A percentile compares a stretch with the other conserved stretches of the same genome.
Evolutionary conservation across 1,140 invertebrate genomes (phyloP).

Genomic region (Tribolium madens): DNA sequence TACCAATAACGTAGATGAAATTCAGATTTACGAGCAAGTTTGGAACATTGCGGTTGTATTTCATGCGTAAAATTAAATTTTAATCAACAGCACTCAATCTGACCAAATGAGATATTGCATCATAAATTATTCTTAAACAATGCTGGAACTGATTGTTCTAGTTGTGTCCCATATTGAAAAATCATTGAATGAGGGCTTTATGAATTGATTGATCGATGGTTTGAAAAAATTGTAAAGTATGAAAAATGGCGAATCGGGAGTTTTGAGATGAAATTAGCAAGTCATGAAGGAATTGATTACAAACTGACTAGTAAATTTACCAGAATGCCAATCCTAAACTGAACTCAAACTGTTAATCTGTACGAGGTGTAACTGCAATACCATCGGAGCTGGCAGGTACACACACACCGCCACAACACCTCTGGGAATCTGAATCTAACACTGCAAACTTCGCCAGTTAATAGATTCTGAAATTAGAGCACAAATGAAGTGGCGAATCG

Average conservation of each 20-base stretch:
- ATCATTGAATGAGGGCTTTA: not conserved
- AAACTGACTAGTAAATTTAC: constrained; percentile 7
- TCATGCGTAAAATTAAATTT: constrained; percentile 51
- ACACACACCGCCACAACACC: constrained; percentile 20
- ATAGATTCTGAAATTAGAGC: constrained; percentile 39
- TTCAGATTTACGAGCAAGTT: constrained; percentile 37
- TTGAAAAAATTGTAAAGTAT: not conserved
- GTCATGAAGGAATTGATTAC: constrained; percentile 36
- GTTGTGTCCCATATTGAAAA: constrained; percentile 7
- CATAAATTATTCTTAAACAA: constrained; percentile 39
- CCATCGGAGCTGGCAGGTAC: constrained; percentile 19
- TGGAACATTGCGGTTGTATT: constrained; percentile 40
- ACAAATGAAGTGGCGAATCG: constrained; percentile 32
- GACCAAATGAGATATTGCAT: constrained; percentile 40
- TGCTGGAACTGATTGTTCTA: constrained; percentile 13
- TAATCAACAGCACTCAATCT: constrained; percentile 48
- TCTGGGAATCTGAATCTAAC: constrained; percentile 33
- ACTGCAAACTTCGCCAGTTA: constrained; percentile 29
- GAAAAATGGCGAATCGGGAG: constrained; percentile 9
- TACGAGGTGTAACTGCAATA: constrained; percentile 18
- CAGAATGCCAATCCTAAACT: not conserved
- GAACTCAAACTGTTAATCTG: constrained; percentile 23
- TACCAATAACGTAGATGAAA: constrained; percentile 20
- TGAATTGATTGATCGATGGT: not conserved
- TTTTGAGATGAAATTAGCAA: constrained; percentile 24